phyloP scores from a whole-genome alignment of 2,113 vertebrate species.

The Bagarius yarrelli region DNA sequence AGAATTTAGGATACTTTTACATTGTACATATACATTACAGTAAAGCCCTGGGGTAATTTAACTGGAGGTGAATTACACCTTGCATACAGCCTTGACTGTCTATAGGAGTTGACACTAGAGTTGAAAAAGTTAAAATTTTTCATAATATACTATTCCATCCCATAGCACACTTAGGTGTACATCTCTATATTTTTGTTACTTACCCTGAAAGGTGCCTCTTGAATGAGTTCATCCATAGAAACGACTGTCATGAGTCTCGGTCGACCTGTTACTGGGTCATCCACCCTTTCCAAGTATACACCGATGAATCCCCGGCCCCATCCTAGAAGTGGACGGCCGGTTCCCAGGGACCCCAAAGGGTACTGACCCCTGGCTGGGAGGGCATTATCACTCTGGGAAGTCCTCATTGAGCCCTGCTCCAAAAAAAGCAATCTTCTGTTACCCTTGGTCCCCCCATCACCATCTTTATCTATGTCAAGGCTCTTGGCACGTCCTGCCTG shows the following conservation, averaged over 20 bases:
- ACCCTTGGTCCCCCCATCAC: constrained; percentile 59
- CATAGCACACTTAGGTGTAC: not conserved
- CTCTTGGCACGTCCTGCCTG: constrained; percentile 76
- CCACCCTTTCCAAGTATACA: constrained; percentile 73
- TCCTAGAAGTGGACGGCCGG: constrained; percentile 65
- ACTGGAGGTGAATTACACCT: not conserved
- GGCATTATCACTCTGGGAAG: constrained; percentile 75
- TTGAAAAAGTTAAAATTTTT: not conserved
- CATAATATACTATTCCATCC: not conserved
- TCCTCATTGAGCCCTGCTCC: constrained; percentile 67
- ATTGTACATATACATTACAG: not conserved
- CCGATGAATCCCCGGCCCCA: constrained; percentile 85
- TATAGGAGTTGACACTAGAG: not conserved
- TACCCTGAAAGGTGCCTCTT: constrained; percentile 76
- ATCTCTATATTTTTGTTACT: constrained; percentile 10
- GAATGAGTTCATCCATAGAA: constrained; percentile 77
- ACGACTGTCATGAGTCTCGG: constrained; percentile 79
- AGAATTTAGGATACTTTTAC: not conserved
- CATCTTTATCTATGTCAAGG: constrained; percentile 73
- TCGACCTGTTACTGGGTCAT: constrained; percentile 74
- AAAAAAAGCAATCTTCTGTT: constrained; percentile 64
- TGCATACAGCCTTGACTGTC: not conserved
- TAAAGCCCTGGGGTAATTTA: not conserved
- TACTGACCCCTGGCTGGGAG: constrained; percentile 66
- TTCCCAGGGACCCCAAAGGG: constrained; percentile 50